Evolutionary conservation across 2,888 invertebrate species (phyloP).

Genomic region (Drosophila yooni): DNA sequence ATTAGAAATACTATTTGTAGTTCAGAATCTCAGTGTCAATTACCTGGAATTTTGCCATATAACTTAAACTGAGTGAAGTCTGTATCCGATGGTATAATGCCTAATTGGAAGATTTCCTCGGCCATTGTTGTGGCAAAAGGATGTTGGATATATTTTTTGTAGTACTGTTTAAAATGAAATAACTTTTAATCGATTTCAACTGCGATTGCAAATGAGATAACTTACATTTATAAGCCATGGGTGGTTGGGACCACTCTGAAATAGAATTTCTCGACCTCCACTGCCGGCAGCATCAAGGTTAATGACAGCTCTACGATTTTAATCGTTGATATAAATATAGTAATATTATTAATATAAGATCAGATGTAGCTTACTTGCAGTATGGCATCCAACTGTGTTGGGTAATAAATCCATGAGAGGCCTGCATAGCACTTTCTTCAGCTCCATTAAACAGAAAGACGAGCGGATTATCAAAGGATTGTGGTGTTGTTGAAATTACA

Average conservation of each 20-base stretch:
- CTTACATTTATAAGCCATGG: slow-evolving; percentile 86
- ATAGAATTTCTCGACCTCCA: slow-evolving; percentile 94
- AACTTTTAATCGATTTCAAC: not conserved
- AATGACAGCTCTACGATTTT: slow-evolving; percentile 88
- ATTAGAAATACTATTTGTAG: accelerated
- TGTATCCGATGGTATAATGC: slow-evolving; percentile 88
- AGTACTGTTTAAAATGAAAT: slow-evolving; percentile 80
- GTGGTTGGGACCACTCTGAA: slow-evolving; percentile 92
- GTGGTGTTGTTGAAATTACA: slow-evolving; percentile 81
- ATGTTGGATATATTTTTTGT: slow-evolving; percentile 85
- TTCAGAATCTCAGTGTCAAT: accelerated
- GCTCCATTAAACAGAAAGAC: slow-evolving; percentile 89
- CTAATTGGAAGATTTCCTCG: slow-evolving; percentile 88
- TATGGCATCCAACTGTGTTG: slow-evolving; percentile 92
- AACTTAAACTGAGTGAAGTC: slow-evolving; percentile 88
- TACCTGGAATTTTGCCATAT: slow-evolving; percentile 69
- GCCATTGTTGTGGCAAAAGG: slow-evolving; percentile 87
- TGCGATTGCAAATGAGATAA: not conserved
- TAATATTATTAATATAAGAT: not conserved
- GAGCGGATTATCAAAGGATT: slow-evolving; percentile 86
- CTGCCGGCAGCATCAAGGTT: slow-evolving; percentile 97
- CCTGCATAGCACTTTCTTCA: slow-evolving; percentile 88
- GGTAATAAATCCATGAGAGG: slow-evolving; percentile 88
- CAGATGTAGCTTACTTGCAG: slow-evolving; percentile 83
- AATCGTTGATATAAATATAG: not conserved